Base-by-base conservation (phyloP, 1,140 invertebrate genomes). In the Formica exsecta region DNA sequence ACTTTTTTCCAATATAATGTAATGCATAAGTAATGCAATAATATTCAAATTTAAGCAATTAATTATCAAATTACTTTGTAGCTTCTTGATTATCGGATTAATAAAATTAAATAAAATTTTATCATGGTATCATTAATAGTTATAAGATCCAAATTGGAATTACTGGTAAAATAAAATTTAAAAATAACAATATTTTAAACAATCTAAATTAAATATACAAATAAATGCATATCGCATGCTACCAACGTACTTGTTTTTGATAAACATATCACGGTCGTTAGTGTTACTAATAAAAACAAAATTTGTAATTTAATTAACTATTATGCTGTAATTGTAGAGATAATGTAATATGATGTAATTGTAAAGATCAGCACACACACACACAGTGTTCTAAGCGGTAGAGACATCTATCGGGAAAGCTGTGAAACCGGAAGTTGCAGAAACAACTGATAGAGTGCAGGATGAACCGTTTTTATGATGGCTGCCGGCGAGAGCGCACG, bases 371-470 rank as follows among this genome's bases (percentile, higher is more conserved):
- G 61, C 9, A 51, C 57, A 6, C 41, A 9, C 41, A 9, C 41
- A 44, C 38, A 3, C 32, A 32, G 1, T 13, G 87, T 92, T 92
- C 80, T 70, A 77, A 90, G 89, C 71, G 51, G 75, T 92, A 92
- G 92, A 88, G 94, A 87, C 94, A 95, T 95, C 95, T 94, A 11
- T 91, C 83, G 77, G 81, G 0, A 0, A 57, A 44, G 32, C 7
- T 3, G 5, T 2, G 76, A 93, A 94, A 77, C 81, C 41, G 2
- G n/a, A 86, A 76, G 75, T 92, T 93, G 86, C 80, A 79, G 44
- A 65, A 86, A 89, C 73, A 74, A 57, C 92, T 93, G 92, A 81
- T 48, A 94, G 94, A 92, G 93, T 74, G 93, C 94, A 91, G 91
- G 70, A 87, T 41, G 87, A 75, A 86, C 86, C 87, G 73, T 87